phyloP scores from a whole-genome alignment of 2,888 invertebrate species.

The Danaus chrysippus region DNA sequence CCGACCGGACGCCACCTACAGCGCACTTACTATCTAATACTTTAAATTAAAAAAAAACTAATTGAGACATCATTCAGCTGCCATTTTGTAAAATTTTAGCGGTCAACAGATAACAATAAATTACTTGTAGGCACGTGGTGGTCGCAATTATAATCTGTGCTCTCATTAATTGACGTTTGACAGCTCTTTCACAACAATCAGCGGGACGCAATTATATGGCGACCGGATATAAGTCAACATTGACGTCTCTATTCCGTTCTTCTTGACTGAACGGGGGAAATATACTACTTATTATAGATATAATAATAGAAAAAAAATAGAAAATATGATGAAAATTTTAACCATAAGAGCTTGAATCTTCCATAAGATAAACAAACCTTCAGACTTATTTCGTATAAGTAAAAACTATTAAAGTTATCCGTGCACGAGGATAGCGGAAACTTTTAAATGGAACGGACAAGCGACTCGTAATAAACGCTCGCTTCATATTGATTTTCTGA shows the following conservation, averaged over 20 bases:
- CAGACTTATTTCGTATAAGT: conserved; percentile 2
- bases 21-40: conserved; percentile 11
- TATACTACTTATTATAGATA: neutral
- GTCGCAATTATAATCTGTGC: conserved; percentile 47
- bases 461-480: conserved; percentile 48
- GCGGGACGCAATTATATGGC: conserved; percentile 55
- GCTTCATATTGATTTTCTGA: conserved; percentile 72
- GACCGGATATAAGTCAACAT: conserved; percentile 59
- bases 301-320: neutral
- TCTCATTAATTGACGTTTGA: conserved; percentile 64
- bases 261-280: conserved; percentile 39
- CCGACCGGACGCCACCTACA: conserved; percentile 37
- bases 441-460: conserved; percentile 48
- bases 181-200: conserved; percentile 73
- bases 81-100: conserved; percentile 35
- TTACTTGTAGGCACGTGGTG: conserved; percentile 47
- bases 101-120: conserved; percentile 33
- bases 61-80: conserved; percentile 29
- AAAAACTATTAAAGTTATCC: conserved; percentile 40
- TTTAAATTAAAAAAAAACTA: conserved; percentile 12
- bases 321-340: neutral
- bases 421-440: conserved; percentile 39
- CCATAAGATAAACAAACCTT: neutral
- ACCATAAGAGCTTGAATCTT: neutral
- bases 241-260: conserved; percentile 66